Evolutionary conservation across 2,113 vertebrate genomes (phyloP).

Genomic region (Hypocryptadius cinnamomeus): DNA sequence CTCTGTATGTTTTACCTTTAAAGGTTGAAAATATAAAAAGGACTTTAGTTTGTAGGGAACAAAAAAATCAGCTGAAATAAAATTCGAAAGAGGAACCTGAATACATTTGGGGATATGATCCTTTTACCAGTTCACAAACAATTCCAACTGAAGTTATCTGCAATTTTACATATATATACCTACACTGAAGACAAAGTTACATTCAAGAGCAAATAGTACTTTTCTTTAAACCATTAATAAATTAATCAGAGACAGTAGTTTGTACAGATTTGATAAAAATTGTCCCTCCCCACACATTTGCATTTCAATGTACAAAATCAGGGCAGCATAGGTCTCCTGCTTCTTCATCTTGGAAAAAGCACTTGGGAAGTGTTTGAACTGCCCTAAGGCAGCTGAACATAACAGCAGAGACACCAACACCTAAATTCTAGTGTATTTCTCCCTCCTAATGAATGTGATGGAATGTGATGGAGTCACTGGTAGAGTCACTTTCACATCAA

Average conservation of each 20-base stretch:
- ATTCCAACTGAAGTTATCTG: neutral
- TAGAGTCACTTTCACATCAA: neutral
- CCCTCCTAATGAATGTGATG: neutral
- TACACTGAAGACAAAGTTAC: neutral
- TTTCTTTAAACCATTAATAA: neutral
- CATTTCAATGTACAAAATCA: neutral
- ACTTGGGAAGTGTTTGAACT: neutral
- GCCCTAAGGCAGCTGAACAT: neutral
- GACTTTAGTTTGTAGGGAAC: neutral
- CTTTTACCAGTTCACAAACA: neutral
- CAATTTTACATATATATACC: neutral
- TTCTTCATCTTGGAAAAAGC: neutral
- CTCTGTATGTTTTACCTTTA: neutral
- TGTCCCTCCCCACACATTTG: neutral
- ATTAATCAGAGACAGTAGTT: neutral
- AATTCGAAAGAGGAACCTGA: neutral
- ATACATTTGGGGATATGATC: neutral
- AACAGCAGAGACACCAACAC: neutral
- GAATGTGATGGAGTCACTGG: neutral
- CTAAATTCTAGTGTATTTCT: neutral
- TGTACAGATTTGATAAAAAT: neutral
- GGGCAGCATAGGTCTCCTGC: neutral
- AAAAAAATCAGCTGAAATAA: neutral
- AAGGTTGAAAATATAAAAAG: neutral
- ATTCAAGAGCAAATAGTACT: neutral